These are phyloP conservation scores for Nothoprocta pentlandii DNA, from an alignment of 2,113 vertebrate genomes.

Conservation along the genomic window DNA sequence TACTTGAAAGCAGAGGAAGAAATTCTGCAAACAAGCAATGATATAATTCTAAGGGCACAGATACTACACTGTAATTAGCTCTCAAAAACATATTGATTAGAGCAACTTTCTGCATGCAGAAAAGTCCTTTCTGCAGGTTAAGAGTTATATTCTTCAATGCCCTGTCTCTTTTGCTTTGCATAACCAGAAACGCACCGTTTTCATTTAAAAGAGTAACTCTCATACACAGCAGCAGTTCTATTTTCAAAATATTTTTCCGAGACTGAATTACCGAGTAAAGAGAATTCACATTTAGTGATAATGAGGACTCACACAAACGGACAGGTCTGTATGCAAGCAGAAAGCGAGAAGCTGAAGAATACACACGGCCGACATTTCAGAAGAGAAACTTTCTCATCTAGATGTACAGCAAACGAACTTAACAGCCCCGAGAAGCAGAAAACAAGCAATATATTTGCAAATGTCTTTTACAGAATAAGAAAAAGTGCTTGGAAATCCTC, in stretches of 20 bases:
- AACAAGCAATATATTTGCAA: conserved; percentile 20
- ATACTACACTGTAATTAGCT: background rate
- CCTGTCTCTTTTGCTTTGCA: background rate
- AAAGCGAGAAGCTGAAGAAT: conserved; percentile 16
- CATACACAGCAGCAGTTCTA: background rate
- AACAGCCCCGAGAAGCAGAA: background rate
- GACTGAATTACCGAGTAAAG: conserved; percentile 2
- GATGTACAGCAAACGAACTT: conserved; percentile 37
- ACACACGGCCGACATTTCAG: background rate
- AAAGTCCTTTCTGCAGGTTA: background rate
- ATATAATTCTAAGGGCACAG: conserved; percentile 18
- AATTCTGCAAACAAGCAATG: background rate
- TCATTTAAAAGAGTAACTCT: conserved; percentile 25
- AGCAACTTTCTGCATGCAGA: conserved; percentile 11
- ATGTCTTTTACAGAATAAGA: conserved; percentile 34
- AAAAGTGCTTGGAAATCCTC: conserved; percentile 67
- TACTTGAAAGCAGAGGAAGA: background rate
- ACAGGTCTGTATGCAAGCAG: conserved; percentile 9
- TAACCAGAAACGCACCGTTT: conserved; percentile 1
- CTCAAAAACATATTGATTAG: background rate
- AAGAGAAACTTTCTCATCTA: conserved; percentile 53
- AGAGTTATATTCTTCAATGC: conserved; percentile 5
- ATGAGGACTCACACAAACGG: background rate
- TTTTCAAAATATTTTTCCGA: conserved; percentile 24
- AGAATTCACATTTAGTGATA: conserved; percentile 39